These are phyloP conservation scores for Nomada ruficornis DNA, from an alignment of 2,888 invertebrate species.

Conservation along the genomic window DNA sequence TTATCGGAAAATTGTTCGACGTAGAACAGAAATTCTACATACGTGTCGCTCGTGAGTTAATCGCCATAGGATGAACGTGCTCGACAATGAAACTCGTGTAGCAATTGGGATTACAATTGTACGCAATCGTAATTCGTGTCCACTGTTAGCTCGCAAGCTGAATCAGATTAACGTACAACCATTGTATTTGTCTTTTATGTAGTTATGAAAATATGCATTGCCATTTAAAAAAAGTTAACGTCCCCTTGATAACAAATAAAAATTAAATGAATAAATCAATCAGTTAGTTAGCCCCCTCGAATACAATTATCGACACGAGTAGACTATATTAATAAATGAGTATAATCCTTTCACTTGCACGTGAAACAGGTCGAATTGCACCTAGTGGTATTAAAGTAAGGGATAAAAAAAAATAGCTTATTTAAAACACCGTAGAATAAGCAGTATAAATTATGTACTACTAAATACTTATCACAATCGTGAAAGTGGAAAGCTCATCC, in stretches of 20 bases:
- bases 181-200: not conserved
- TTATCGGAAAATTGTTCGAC: too few relatives aligned
- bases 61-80: not conserved
- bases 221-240: too few relatives aligned
- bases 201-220: not conserved
- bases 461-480: too few relatives aligned
- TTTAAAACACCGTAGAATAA: too few relatives aligned
- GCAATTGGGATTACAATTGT: constrained; percentile 1
- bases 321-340: too few relatives aligned
- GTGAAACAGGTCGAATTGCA: too few relatives aligned
- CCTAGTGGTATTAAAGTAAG: too few relatives aligned
- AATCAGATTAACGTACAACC: not conserved
- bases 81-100: constrained; percentile 8
- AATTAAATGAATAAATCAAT: not conserved
- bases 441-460: too few relatives aligned
- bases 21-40: not conserved
- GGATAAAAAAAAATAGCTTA: too few relatives aligned
- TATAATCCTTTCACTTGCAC: too few relatives aligned
- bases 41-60: not conserved
- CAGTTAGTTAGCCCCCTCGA: not conserved
- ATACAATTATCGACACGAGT: too few relatives aligned
- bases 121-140: not conserved
- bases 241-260: not conserved
- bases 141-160: constrained; percentile 1
- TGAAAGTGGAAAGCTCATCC: too few relatives aligned